Evolutionary conservation across 2,797 vertebrate genomes (phyloP).

Genomic region (Gastrophryne carolinensis): DNA sequence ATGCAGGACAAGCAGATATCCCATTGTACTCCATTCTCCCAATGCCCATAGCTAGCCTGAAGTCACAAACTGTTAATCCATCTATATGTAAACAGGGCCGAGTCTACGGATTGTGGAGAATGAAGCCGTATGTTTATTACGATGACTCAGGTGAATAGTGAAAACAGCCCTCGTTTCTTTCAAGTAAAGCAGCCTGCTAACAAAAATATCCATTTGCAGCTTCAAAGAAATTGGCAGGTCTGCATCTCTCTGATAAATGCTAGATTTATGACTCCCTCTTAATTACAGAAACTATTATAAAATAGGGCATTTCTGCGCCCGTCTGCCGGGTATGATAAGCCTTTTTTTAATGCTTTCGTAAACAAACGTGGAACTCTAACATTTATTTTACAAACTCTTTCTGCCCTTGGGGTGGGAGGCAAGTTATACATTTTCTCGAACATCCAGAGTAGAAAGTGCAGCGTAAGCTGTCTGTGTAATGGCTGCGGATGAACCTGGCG

Average conservation of each 20-base stretch:
- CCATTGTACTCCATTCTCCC: too few species aligned
- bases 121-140: conserved; percentile 2
- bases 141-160: conserved; percentile 31
- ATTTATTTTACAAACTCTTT: conserved; percentile 37
- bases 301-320: conserved; percentile 55
- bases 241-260: conserved; percentile 65
- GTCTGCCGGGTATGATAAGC: conserved; percentile 68
- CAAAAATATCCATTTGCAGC: conserved; percentile 59
- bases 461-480: neutral
- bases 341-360: conserved; percentile 60
- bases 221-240: conserved; percentile 64
- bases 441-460: neutral
- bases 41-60: too few species aligned
- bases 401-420: conserved; percentile 32
- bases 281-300: conserved; percentile 74
- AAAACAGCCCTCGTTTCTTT: neutral
- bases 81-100: neutral
- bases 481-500: neutral
- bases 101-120: neutral
- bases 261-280: conserved; percentile 61
- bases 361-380: neutral
- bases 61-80: neutral
- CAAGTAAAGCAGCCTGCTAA: neutral
- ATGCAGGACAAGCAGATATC: too few species aligned
- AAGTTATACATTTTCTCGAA: conserved; percentile 39